Conservation (phyloP, 2,113 vertebrate genomes). For the Papio anubis region DNA sequence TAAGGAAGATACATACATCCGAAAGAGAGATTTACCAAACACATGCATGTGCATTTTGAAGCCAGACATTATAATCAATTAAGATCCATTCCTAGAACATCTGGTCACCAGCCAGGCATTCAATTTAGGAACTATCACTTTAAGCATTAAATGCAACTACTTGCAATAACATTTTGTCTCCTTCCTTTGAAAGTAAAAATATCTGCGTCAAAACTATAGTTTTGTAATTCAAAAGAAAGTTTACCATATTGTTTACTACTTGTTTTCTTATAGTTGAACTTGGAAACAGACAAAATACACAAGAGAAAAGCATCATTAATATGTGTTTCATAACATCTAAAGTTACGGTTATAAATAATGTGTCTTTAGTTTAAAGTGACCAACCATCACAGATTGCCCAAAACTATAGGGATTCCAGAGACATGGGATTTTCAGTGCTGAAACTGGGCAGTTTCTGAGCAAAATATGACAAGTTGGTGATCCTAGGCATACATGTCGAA, state of each 20-base stretch:
- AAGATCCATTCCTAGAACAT: conserved; percentile 61
- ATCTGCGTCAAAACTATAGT: conserved; percentile 1
- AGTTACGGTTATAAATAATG: neutral
- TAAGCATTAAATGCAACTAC: neutral
- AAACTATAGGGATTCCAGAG: neutral
- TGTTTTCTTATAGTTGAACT: neutral
- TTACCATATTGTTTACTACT: neutral
- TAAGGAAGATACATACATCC: conserved; percentile 10
- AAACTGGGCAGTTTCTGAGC: neutral
- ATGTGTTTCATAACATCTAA: neutral
- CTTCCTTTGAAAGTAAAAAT: conserved; percentile 28
- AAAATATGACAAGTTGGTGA: neutral
- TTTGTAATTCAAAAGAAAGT: neutral
- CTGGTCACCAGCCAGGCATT: conserved; percentile 36
- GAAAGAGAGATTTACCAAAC: conserved; percentile 35
- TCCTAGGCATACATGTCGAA: neutral
- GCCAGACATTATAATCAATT: conserved; percentile 60
- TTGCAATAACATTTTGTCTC: conserved; percentile 21
- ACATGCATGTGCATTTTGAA: conserved; percentile 29
- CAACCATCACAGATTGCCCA: neutral
- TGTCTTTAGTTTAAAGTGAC: neutral
- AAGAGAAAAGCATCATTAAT: neutral
- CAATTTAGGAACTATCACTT: conserved; percentile 24
- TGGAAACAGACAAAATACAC: neutral
- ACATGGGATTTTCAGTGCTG: neutral